Conservation (phyloP, 2,113 vertebrate genomes). For the Alectura lathami region DNA sequence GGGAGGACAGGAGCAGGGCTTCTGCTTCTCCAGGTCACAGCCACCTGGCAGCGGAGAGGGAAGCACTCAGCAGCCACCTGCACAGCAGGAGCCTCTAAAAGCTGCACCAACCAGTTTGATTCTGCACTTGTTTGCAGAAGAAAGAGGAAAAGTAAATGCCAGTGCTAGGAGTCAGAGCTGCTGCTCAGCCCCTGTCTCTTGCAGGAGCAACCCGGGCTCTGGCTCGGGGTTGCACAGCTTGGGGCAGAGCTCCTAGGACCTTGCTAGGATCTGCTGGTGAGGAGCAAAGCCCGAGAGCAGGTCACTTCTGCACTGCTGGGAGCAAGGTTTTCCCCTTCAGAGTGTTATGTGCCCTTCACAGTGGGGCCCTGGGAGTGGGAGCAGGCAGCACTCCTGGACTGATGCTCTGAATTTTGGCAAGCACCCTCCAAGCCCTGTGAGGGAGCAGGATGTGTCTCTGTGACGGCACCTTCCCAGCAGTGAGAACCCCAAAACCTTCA, state of each 20-base stretch:
- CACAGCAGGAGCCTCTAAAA: background rate
- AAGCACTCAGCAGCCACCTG: background rate
- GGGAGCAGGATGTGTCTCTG: background rate
- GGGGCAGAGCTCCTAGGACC: background rate
- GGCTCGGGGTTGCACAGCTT: rapidly evolving
- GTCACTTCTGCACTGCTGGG: background rate
- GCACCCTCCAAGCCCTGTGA: background rate
- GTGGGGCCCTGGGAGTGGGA: background rate
- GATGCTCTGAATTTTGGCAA: background rate
- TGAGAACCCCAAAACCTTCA: background rate
- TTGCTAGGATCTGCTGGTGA: background rate
- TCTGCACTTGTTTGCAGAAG: background rate
- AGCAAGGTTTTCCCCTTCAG: background rate
- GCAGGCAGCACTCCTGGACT: background rate
- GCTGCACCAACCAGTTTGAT: too few relatives aligned
- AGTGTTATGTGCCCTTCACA: background rate
- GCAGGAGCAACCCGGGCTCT: background rate
- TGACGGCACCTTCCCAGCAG: background rate
- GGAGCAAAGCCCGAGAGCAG: background rate
- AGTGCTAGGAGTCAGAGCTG: background rate
- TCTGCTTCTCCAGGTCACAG: background rate
- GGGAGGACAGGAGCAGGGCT: background rate
- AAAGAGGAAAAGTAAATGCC: background rate
- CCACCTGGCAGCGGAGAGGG: rapidly evolving
- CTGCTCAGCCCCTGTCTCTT: background rate